These are phyloP conservation scores for Mobula hypostoma DNA, from an alignment of 2,113 vertebrate species.

Conservation along the genomic window DNA sequence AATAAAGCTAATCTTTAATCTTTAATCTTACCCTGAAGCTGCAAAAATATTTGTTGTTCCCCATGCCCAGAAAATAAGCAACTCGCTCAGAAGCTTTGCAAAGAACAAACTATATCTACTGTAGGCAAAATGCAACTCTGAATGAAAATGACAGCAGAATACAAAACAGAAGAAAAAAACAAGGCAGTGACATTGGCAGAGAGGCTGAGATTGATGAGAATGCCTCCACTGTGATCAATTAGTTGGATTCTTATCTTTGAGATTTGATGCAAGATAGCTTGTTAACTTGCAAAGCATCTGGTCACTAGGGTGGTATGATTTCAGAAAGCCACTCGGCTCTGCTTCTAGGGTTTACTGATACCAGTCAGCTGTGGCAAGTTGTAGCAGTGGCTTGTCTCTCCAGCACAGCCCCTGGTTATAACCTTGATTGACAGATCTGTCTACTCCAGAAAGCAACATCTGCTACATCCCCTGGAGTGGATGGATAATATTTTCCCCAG, in stretches of 20 bases:
- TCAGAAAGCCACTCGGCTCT: conserved; percentile 66
- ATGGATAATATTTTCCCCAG: conserved; percentile 32
- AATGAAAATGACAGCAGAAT: conserved; percentile 25
- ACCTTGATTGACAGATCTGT: conserved; percentile 72
- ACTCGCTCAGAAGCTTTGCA: not conserved
- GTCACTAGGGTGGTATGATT: conserved; percentile 68
- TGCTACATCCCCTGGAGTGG: conserved; percentile 73
- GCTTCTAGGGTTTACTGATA: conserved; percentile 72
- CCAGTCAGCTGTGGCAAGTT: conserved; percentile 71
- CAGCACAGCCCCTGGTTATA: conserved; percentile 60
- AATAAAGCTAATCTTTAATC: no score
- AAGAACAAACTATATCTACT: not conserved
- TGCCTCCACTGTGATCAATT: conserved; percentile 35
- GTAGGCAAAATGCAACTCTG: not conserved
- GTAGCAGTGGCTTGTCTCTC: conserved; percentile 64
- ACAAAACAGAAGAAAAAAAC: not conserved
- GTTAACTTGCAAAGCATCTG: conserved; percentile 73
- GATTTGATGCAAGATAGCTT: conserved; percentile 45
- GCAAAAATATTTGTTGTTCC: not conserved
- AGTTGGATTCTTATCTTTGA: conserved; percentile 24
- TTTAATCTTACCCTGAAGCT: not conserved
- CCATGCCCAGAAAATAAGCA: not conserved
- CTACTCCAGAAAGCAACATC: conserved; percentile 76
- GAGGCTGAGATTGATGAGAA: conserved; percentile 27
- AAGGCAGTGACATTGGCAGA: not conserved